Percentiles rank a stretch among this genome's conserved stretches.
phyloP scores from a whole-genome alignment of 1,140 invertebrate species.

The Anoplophora glabripennis region DNA sequence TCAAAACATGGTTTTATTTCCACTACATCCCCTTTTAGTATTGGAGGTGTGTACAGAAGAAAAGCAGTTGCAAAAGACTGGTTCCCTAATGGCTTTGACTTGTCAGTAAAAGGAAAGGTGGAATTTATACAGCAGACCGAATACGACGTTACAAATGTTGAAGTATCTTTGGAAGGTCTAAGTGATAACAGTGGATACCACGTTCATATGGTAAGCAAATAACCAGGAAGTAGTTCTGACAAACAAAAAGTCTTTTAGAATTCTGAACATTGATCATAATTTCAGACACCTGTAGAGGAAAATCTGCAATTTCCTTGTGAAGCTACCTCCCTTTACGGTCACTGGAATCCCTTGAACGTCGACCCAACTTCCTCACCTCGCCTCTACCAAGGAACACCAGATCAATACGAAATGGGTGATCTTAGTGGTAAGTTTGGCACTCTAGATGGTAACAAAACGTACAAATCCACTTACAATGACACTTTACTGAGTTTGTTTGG shows the following conservation, averaged over 20 bases:
- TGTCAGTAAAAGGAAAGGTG: constrained; percentile 66
- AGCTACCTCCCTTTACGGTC: constrained; percentile 71
- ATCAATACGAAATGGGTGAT: constrained; percentile 88
- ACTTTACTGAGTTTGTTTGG: constrained; percentile 83
- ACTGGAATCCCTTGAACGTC: constrained; percentile 79
- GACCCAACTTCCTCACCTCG: constrained; percentile 58
- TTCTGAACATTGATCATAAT: constrained; percentile 3
- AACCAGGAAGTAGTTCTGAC: too few species aligned
- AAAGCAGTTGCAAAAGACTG: constrained; percentile 84
- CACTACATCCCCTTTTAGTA: constrained; percentile 57
- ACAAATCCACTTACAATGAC: constrained; percentile 69
- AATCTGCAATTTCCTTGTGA: constrained; percentile 88
- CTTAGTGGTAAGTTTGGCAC: constrained; percentile 86
- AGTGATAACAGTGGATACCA: constrained; percentile 71
- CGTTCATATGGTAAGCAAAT: constrained; percentile 69
- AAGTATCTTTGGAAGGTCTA: constrained; percentile 74
- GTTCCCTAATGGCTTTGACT: constrained; percentile 73
- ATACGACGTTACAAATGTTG: constrained; percentile 77
- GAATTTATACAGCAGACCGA: constrained; percentile 82
- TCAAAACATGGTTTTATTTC: constrained; percentile 11
- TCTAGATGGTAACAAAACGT: constrained; percentile 59
- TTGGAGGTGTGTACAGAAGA: constrained; percentile 69
- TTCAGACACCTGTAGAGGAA: constrained; percentile 71
- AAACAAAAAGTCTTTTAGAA: too few species aligned
- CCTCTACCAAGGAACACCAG: constrained; percentile 60